Conservation (phyloP, 2,797 vertebrate genomes). For the Notolepis coatsorum region DNA sequence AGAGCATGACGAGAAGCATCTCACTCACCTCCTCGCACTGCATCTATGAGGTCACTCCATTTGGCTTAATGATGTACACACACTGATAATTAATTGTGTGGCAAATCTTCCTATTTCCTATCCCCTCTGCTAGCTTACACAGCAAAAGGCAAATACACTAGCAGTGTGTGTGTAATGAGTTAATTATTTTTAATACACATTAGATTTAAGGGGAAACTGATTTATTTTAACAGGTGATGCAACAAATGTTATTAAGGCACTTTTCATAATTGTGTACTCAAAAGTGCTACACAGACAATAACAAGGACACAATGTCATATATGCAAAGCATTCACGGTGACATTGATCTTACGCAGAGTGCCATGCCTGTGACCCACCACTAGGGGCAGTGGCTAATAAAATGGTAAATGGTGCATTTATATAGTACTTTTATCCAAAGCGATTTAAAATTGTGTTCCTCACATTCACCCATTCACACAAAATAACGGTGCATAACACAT, state of each 20-base stretch:
- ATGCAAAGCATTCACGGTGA: too few relatives aligned
- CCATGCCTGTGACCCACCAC: too few relatives aligned
- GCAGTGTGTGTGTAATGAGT: slow-evolving; percentile 40
- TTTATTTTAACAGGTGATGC: slow-evolving; percentile 28
- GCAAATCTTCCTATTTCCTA: slow-evolving; percentile 54
- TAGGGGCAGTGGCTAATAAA: too few relatives aligned
- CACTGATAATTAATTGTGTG: slow-evolving; percentile 75
- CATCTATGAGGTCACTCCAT: slow-evolving; percentile 55
- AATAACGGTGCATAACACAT: too few relatives aligned
- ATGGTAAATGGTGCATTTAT: too few relatives aligned
- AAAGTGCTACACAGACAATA: not conserved
- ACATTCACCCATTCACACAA: too few relatives aligned
- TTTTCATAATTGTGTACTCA: slow-evolving; percentile 47
- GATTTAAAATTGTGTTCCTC: too few relatives aligned
- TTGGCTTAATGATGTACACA: slow-evolving; percentile 76
- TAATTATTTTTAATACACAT: slow-evolving; percentile 47
- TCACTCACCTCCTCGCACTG: slow-evolving; percentile 49
- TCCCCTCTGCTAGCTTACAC: slow-evolving; percentile 54
- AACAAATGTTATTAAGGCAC: slow-evolving; percentile 32
- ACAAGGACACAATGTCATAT: too few relatives aligned
- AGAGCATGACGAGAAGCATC: slow-evolving; percentile 50
- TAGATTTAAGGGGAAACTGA: slow-evolving; percentile 38
- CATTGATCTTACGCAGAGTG: too few relatives aligned
- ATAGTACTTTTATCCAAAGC: too few relatives aligned
- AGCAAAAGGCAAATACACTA: slow-evolving; percentile 56